A percentile compares a stretch with the other conserved stretches of the same genome.
Evolutionary conservation across 2,888 invertebrate species (phyloP).

Genomic region (Drosophila testacea): DNA sequence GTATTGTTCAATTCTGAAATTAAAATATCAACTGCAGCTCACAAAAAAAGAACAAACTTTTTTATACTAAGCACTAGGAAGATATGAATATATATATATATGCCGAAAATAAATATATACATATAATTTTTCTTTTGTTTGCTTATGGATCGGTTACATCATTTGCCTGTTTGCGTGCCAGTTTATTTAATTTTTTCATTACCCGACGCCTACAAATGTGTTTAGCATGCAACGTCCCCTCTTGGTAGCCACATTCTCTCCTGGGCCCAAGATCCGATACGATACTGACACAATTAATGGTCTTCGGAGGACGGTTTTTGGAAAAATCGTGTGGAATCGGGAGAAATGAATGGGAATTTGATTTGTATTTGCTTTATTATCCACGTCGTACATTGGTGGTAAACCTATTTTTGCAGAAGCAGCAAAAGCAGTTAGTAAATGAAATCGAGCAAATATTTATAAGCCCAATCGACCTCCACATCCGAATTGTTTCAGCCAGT

Average conservation of each 20-base stretch:
- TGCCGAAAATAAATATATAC: not conserved
- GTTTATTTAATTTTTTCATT: slow-evolving; percentile 78
- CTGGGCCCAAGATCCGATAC: slow-evolving; percentile 25
- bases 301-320: slow-evolving; percentile 28
- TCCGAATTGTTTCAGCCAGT: not conserved
- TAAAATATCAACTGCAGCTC: not conserved
- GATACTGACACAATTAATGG: slow-evolving; percentile 73
- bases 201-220: slow-evolving; percentile 55
- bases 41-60: not conserved
- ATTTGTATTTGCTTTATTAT: slow-evolving; percentile 64
- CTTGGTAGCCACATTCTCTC: slow-evolving; percentile 29
- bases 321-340: not conserved
- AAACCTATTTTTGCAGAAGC: slow-evolving; percentile 60
- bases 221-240: slow-evolving; percentile 59
- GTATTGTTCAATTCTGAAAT: slow-evolving; percentile 14
- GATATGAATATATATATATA: not conserved
- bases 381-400: slow-evolving; percentile 21
- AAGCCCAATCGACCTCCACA: slow-evolving; percentile 40
- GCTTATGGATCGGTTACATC: slow-evolving; percentile 49
- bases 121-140: slow-evolving; percentile 14
- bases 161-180: slow-evolving; percentile 62
- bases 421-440: slow-evolving; percentile 50
- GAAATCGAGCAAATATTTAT: slow-evolving; percentile 76
- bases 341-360: slow-evolving; percentile 67
- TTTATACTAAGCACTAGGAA: not conserved